Conservation (phyloP, 2,113 vertebrate species). For the Mus pahari region DNA sequence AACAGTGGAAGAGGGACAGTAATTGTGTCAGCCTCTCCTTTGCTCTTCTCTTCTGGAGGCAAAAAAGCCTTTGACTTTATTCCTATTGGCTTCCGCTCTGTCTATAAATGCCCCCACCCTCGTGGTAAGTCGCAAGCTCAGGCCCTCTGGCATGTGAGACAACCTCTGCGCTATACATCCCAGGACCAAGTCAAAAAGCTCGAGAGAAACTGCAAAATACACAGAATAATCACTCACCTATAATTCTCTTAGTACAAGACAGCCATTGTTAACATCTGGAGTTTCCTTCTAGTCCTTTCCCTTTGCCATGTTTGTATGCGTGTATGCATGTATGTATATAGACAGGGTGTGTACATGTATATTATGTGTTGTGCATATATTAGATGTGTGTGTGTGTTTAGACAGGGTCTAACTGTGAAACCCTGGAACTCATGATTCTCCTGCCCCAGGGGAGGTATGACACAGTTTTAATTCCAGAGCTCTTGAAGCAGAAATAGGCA, state of each 20-base stretch:
- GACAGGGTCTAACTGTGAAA: not conserved
- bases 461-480: not conserved
- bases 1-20: not conserved
- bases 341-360: not conserved
- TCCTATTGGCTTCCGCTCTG: not conserved
- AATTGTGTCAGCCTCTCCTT: not conserved
- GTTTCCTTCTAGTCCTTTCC: not conserved
- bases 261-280: not conserved
- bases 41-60: not conserved
- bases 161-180: not conserved
- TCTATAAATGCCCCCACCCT: not conserved
- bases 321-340: not conserved
- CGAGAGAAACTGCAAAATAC: slow-evolving; percentile 42
- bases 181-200: not conserved
- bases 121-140: not conserved
- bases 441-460: not conserved
- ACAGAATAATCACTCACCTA: not conserved
- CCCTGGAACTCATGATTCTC: not conserved
- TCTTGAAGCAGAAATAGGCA: not conserved
- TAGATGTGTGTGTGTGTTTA: not conserved
- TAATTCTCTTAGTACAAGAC: not conserved
- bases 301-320: not conserved
- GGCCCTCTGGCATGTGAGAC: not conserved
- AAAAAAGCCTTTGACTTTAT: slow-evolving; percentile 26
- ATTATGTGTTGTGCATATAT: not conserved